phyloP scores from a whole-genome alignment of 2,888 invertebrate species.

The Drosophila neutralis region DNA sequence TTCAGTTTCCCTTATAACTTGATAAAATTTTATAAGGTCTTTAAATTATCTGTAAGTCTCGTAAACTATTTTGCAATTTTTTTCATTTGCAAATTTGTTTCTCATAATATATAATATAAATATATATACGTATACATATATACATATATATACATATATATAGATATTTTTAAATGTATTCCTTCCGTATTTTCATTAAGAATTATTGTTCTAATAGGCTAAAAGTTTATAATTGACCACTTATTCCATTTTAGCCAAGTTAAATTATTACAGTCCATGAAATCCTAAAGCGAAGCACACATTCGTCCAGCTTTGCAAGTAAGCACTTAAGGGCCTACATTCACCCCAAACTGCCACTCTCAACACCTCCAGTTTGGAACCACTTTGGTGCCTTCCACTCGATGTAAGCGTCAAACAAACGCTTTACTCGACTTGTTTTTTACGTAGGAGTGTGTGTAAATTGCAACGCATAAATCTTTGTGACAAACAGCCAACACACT shows the following conservation, averaged over 20 bases:
- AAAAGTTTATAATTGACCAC: conserved; percentile 1
- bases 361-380: conserved; percentile 39
- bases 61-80: not conserved
- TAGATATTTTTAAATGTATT: not conserved
- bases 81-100: not conserved
- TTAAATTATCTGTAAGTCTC: not conserved
- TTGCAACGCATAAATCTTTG: conserved; percentile 78
- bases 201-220: not conserved
- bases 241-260: not conserved
- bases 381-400: conserved; percentile 69
- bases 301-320: conserved; percentile 39
- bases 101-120: not conserved
- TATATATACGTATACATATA: not conserved
- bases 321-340: conserved; percentile 39
- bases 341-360: conserved; percentile 6
- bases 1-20: not conserved
- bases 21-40: not conserved
- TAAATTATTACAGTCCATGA: conserved; percentile 26
- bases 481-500: conserved; percentile 69
- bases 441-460: conserved; percentile 64
- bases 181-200: not conserved
- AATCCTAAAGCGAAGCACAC: conserved; percentile 15
- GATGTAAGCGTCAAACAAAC: conserved; percentile 76
- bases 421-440: conserved; percentile 47
- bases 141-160: not conserved